These are phyloP conservation scores for Aplochiton taeniatus DNA, from an alignment of 2,797 vertebrate genomes.

Conservation along the genomic window DNA sequence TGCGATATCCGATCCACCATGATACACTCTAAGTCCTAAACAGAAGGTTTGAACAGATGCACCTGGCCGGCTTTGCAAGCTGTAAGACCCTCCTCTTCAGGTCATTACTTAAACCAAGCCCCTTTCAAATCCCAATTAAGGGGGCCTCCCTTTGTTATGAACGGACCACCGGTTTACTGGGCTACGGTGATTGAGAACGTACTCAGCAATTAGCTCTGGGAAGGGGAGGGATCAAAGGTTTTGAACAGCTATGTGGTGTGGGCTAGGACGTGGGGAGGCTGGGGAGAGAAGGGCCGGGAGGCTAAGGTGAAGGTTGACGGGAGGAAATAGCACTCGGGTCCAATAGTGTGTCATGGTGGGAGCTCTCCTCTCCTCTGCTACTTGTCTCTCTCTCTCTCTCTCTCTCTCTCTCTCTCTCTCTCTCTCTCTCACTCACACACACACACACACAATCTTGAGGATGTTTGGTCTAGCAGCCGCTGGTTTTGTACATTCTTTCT, in stretches of 20 bases:
- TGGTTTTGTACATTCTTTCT: slow-evolving; percentile 9
- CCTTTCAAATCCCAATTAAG: too few relatives aligned
- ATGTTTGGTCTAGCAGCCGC: slow-evolving; percentile 43
- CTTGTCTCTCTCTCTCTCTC: background rate
- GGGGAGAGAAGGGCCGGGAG: slow-evolving; percentile 2
- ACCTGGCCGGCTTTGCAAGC: too few relatives aligned
- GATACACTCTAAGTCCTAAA: too few relatives aligned
- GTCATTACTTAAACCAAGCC: too few relatives aligned
- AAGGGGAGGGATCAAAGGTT: slow-evolving; percentile 56
- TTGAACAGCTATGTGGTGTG: slow-evolving; percentile 46
- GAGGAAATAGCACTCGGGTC: background rate
- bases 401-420: background rate
- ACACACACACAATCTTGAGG: slow-evolving; percentile 27
- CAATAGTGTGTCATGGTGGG: slow-evolving; percentile 4
- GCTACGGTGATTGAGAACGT: slow-evolving; percentile 63
- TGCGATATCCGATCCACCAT: too few relatives aligned
- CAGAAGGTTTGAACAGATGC: too few relatives aligned
- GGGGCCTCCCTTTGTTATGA: slow-evolving; percentile 53
- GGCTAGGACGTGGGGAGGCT: background rate
- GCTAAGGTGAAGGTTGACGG: slow-evolving; percentile 38
- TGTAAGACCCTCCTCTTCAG: too few relatives aligned
- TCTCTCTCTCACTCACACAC: background rate
- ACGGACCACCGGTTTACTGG: slow-evolving; percentile 56
- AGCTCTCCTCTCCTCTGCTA: slow-evolving; percentile 40
- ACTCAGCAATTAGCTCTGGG: slow-evolving; percentile 72